phyloP scores from a whole-genome alignment of 2,797 vertebrate species.

The Zalophus californianus region DNA sequence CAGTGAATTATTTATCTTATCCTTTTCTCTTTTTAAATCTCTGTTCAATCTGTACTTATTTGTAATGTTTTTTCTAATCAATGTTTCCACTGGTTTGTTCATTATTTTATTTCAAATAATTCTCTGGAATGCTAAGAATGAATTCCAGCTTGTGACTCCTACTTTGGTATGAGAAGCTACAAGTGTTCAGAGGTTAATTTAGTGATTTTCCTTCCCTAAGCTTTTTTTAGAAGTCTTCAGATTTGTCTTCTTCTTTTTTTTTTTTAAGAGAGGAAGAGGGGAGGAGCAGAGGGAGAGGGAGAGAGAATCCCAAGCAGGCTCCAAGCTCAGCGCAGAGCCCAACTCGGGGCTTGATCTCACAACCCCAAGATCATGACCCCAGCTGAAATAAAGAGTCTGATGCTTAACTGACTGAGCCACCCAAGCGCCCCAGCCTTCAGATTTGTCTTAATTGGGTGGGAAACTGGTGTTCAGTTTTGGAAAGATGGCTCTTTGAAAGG shows the following conservation, averaged over 20 bases:
- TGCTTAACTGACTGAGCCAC: background rate
- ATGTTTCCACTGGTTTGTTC: background rate
- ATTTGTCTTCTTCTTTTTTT: constrained; percentile 88
- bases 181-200: background rate
- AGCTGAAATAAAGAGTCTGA: background rate
- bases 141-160: background rate
- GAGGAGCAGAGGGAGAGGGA: background rate
- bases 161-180: background rate
- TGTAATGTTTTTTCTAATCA: background rate
- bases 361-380: background rate
- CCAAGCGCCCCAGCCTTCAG: constrained; percentile 85
- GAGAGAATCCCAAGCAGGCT: background rate
- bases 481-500: constrained; percentile 92
- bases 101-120: background rate
- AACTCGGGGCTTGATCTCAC: background rate
- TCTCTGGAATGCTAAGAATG: background rate
- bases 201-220: constrained; percentile 89
- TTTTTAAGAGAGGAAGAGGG: background rate
- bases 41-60: background rate
- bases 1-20: background rate
- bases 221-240: constrained; percentile 93
- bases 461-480: constrained; percentile 93
- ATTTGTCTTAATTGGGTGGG: constrained; percentile 94
- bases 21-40: background rate
- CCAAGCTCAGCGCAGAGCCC: background rate